These are phyloP conservation scores for Lethocerus indicus DNA, from an alignment of 1,140 invertebrate genomes.

Conservation along the genomic window DNA sequence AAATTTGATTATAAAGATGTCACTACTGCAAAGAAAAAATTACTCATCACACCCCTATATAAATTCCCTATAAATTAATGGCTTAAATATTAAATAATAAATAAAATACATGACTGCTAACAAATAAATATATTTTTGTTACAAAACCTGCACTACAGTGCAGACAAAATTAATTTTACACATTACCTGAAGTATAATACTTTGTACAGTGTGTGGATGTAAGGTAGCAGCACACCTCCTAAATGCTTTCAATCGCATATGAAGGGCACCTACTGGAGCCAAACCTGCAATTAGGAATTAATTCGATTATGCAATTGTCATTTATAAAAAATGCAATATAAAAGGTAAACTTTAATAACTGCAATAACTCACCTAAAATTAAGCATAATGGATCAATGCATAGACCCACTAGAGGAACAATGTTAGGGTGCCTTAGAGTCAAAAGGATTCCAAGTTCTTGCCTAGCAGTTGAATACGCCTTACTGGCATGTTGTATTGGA, in stretches of 20 bases:
- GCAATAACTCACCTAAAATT: constrained; percentile 8
- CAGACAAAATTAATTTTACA: too few species aligned
- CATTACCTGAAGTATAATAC: constrained; percentile 62
- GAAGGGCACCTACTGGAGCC: constrained; percentile 81
- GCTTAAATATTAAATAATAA: too few species aligned
- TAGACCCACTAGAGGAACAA: constrained; percentile 80
- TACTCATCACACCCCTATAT: too few species aligned
- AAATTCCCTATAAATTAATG: too few species aligned
- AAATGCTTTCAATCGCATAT: constrained; percentile 65
- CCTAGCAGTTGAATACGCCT: constrained; percentile 85
- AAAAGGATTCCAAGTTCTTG: constrained; percentile 85
- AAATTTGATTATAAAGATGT: not conserved
- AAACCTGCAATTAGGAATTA: constrained; percentile 29
- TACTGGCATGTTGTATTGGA: constrained; percentile 76
- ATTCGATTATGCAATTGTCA: too few species aligned
- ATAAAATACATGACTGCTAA: too few species aligned
- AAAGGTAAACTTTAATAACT: too few species aligned
- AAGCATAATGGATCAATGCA: constrained; percentile 63
- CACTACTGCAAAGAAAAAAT: not conserved
- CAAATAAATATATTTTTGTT: too few species aligned
- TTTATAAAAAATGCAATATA: too few species aligned
- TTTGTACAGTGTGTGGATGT: constrained; percentile 61
- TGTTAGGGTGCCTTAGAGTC: constrained; percentile 72
- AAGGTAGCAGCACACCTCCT: constrained; percentile 64
- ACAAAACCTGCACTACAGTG: too few species aligned